phyloP scores from a whole-genome alignment of 1,140 invertebrate species.

The Zaprionus davidi region DNA sequence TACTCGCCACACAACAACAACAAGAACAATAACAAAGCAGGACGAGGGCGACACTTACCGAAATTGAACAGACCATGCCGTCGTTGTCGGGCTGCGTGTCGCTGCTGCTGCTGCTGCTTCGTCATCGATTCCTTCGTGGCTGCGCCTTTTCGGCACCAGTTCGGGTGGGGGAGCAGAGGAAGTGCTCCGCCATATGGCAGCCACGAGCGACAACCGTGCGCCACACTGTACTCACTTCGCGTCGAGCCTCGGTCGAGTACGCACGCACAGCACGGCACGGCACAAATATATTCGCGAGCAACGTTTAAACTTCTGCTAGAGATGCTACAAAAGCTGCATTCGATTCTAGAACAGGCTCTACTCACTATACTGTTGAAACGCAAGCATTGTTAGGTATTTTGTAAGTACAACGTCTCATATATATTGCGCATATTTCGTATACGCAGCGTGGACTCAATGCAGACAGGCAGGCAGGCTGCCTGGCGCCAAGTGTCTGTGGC shows the following conservation, averaged over 20 bases:
- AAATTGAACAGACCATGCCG: slow-evolving; percentile 66
- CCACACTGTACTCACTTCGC: slow-evolving; percentile 41
- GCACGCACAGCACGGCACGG: not conserved
- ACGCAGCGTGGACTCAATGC: not conserved
- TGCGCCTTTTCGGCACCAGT: slow-evolving; percentile 49
- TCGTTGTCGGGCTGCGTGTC: slow-evolving; percentile 49
- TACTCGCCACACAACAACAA: slow-evolving; percentile 44
- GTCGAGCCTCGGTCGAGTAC: slow-evolving; percentile 35
- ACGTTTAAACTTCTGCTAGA: slow-evolving; percentile 6
- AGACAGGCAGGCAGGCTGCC: slow-evolving; percentile 27
- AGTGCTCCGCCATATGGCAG: slow-evolving; percentile 45
- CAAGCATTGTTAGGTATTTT: slow-evolving; percentile 56
- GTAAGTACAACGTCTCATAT: slow-evolving; percentile 11
- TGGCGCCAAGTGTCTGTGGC: slow-evolving; percentile 54
- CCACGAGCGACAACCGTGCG: slow-evolving; percentile 13
- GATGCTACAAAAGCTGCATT: slow-evolving; percentile 50
- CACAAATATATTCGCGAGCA: not conserved
- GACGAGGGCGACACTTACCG: slow-evolving; percentile 70
- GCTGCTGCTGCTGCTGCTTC: slow-evolving; percentile 43
- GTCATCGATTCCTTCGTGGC: slow-evolving; percentile 65
- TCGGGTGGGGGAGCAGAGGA: not conserved
- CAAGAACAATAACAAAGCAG: slow-evolving; percentile 25
- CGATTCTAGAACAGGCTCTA: slow-evolving; percentile 51
- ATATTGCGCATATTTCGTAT: slow-evolving; percentile 39
- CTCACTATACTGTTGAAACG: slow-evolving; percentile 62